A percentile compares a stretch with the other conserved stretches of the same genome.
These are phyloP conservation scores for Dasysyrphus albostriatus DNA, from an alignment of 2,888 invertebrate genomes.

Conservation along the genomic window DNA sequence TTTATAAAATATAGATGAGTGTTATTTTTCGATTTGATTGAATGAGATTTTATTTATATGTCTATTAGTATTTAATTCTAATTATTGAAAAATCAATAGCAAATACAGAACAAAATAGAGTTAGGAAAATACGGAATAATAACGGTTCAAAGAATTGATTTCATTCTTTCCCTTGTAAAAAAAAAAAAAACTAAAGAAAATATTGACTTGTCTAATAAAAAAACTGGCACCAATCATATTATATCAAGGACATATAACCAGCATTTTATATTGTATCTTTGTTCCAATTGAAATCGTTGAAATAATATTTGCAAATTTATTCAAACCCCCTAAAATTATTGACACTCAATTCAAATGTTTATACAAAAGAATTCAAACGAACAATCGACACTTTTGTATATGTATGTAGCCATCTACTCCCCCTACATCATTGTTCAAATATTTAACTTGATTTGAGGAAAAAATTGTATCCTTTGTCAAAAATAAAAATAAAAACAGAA, in stretches of 20 bases:
- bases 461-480: constrained; percentile 7
- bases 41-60: no score
- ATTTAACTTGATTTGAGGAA: background rate
- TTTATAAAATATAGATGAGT: no score
- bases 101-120: no score
- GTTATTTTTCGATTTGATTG: no score
- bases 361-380: constrained; percentile 3
- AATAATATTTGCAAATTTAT: constrained; percentile 15
- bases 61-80: no score
- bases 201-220: background rate
- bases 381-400: constrained; percentile 18
- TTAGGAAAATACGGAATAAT: no score
- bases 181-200: background rate
- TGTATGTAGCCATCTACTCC: no score
- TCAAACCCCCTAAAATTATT: constrained; percentile 35
- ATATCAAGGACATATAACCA: background rate
- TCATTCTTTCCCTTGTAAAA: background rate
- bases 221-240: background rate
- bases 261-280: background rate
- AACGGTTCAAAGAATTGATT: no score
- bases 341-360: constrained; percentile 9
- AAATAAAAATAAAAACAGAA: background rate
- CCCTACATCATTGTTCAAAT: background rate
- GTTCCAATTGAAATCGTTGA: background rate
- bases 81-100: no score